Percentiles rank a stretch among this genome's conserved stretches.
Conservation (phyloP, 2,888 invertebrate genomes). For the Heliconius cydno region DNA sequence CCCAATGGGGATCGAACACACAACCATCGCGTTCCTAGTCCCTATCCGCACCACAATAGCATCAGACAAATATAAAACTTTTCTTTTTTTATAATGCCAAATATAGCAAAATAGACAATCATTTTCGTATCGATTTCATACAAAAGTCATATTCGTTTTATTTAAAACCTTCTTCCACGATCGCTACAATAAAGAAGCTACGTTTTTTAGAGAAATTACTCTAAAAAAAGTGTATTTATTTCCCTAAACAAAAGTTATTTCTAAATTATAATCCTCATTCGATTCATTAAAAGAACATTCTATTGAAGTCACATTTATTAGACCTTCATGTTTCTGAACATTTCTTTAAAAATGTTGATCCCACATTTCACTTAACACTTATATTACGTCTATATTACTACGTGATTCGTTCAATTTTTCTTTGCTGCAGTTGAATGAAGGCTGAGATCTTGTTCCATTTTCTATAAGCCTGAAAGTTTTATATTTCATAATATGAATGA, state of each 20-base stretch:
- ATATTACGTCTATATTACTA: background rate
- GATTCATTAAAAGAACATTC: background rate
- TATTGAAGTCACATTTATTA: background rate
- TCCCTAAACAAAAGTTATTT: background rate
- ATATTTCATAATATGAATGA: background rate
- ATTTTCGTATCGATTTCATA: no score
- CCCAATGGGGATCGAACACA: no score
- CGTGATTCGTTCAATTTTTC: background rate
- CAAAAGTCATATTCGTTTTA: no score
- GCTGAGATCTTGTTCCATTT: background rate
- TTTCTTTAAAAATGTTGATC: background rate
- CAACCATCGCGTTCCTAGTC: background rate
- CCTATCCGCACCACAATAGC: background rate
- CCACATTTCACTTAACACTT: background rate
- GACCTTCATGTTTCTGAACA: background rate
- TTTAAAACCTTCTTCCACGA: no score
- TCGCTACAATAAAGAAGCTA: background rate
- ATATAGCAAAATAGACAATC: background rate
- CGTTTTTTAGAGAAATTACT: no score
- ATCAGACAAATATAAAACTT: background rate
- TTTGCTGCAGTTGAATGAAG: background rate
- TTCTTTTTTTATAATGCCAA: background rate
- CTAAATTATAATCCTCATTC: background rate
- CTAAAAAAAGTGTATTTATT: no score
- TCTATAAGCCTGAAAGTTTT: background rate